These are phyloP conservation scores for Latrodectus elegans DNA, from an alignment of 2,888 invertebrate species.

Conservation along the genomic window DNA sequence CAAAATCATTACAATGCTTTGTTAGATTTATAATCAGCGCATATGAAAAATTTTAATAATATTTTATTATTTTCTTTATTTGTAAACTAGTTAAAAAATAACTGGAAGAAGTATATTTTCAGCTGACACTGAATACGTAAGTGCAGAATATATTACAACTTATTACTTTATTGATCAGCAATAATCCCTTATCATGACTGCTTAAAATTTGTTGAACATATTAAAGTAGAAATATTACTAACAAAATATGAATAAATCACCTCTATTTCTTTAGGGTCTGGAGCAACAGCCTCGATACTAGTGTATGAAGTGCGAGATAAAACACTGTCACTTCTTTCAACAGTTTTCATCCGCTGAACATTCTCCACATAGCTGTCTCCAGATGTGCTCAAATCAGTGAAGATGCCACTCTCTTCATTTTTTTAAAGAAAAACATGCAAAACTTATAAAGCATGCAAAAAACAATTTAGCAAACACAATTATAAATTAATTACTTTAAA, in stretches of 20 bases:
- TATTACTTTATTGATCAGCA: background rate
- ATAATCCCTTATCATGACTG: background rate
- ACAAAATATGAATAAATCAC: conserved; percentile 27
- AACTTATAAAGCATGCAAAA: conserved; percentile 26
- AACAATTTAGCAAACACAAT: background rate
- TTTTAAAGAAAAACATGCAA: conserved; percentile 72
- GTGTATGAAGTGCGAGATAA: conserved; percentile 63
- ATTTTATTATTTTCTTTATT: too few relatives aligned
- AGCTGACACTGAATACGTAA: background rate
- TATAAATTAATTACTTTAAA: background rate
- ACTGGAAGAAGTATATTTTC: too few relatives aligned
- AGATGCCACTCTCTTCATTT: conserved; percentile 83
- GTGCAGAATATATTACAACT: background rate
- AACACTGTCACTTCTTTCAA: conserved; percentile 74
- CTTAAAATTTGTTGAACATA: background rate
- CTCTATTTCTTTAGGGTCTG: conserved; percentile 30
- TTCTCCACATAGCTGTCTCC: conserved; percentile 77
- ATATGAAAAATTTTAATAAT: too few relatives aligned
- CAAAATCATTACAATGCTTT: too few relatives aligned
- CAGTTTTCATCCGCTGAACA: conserved; percentile 74
- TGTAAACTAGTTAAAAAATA: too few relatives aligned
- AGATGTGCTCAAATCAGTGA: conserved; percentile 83
- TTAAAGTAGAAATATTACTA: background rate
- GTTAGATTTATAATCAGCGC: too few relatives aligned
- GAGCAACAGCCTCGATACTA: conserved; percentile 45